These are phyloP conservation scores for Pocillopora damicornis DNA, from an alignment of 64 coral and sea anemone genomes.

Conservation along the genomic window DNA sequence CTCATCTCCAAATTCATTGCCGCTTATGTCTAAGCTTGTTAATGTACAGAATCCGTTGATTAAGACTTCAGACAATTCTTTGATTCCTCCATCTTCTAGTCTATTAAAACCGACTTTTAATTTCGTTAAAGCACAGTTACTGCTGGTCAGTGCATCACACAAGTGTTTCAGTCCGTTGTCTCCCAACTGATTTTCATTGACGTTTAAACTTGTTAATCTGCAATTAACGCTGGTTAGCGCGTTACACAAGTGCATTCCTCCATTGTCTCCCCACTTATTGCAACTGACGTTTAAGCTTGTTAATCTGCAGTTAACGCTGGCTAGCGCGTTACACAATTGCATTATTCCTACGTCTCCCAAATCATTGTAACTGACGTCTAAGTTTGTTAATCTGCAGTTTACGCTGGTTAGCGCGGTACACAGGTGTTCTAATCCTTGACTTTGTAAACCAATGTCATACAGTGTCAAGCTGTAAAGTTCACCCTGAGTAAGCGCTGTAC, in stretches of 20 bases:
- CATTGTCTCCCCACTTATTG: neutral
- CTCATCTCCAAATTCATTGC: neutral
- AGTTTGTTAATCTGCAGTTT: too few relatives aligned
- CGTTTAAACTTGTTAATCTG: slow-evolving; percentile 14
- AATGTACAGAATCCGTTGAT: neutral
- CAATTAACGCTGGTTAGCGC: neutral
- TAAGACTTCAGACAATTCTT: too few relatives aligned
- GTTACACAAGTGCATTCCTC: neutral
- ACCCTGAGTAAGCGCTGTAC: too few relatives aligned
- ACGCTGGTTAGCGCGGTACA: too few relatives aligned
- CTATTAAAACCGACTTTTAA: neutral
- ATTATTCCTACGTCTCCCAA: neutral
- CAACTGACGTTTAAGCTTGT: neutral
- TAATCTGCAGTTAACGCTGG: neutral
- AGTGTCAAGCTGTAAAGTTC: too few relatives aligned
- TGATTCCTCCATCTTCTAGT: neutral
- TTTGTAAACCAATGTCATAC: too few relatives aligned
- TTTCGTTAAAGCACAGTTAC: neutral
- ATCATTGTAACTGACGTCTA: neutral
- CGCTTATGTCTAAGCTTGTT: neutral
- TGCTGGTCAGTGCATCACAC: neutral
- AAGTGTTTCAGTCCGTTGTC: neutral
- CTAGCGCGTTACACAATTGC: neutral
- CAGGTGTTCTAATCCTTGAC: too few relatives aligned
- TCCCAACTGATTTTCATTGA: neutral